Base-by-base conservation (phyloP, 2,797 vertebrate species). In the Rhadinocentrus ornatus region DNA sequence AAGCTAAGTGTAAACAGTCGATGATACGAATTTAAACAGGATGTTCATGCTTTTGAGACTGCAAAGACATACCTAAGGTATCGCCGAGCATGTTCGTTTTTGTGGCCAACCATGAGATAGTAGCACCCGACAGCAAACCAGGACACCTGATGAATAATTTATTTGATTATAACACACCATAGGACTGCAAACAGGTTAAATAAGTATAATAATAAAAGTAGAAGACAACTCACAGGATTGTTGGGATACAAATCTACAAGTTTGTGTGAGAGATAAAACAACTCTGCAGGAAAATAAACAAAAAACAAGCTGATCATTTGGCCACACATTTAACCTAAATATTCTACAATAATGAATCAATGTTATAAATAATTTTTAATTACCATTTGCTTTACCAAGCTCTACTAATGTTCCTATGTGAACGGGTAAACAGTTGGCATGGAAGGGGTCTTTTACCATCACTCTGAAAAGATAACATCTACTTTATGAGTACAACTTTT, bases 81-180 rank as follows among this genome's bases (percentile, higher is more conserved):
- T 75, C 97, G 95, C 72, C 98, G 95, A 31, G 98, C 97, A 24
- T 99, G 97, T 84, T 99, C 97, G 26, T 99, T 99, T 95, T 99
- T 99, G 89, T 99, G 97, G 50, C 98, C 98, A 26, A 99, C 97
- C 98, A 99, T 99, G 70, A 99, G 96, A 93, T 99, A 99, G 76
- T 99, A 99, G 88, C 98, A 99, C 56, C 97, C 97, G 71, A 99
- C 97, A 56, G 98, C 97, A 95, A 99, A 99, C 98, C 98, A 99
- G 0, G 94, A 95, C 0, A 95, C 94, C 94, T 95, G 63, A 13
- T 13, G 31, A 75, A 62, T 69, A 2, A 9, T 71, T 48, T 1
- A 52, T 60, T 66, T 57, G 13, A 29, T 75, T 60, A 66, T 31
- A 4, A 13, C 35, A 24, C 4, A 56, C 4, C 9, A 24, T 12